These are phyloP conservation scores for Drosophila kohkoa DNA, from an alignment of 1,140 invertebrate species.

Conservation along the genomic window DNA sequence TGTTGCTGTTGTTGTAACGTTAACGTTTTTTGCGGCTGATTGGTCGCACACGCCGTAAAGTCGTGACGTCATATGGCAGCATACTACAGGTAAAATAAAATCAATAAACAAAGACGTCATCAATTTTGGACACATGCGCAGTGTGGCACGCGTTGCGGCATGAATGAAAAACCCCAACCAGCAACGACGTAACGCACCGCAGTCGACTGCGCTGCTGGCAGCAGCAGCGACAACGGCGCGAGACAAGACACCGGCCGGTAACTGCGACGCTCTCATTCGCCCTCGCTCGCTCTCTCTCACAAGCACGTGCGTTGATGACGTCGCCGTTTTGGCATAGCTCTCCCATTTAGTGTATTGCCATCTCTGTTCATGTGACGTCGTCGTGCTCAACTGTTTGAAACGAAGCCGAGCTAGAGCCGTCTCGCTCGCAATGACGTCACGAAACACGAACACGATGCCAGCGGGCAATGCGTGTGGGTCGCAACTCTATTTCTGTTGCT, in stretches of 20 bases:
- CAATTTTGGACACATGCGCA: slow-evolving; percentile 62
- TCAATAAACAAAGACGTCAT: slow-evolving; percentile 81
- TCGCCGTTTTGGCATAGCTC: slow-evolving; percentile 20
- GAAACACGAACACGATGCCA: not conserved
- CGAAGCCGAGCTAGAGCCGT: not conserved
- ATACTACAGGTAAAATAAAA: slow-evolving; percentile 56
- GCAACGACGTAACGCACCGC: not conserved
- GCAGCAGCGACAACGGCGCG: slow-evolving; percentile 15
- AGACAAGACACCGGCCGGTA: slow-evolving; percentile 67
- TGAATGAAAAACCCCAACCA: slow-evolving; percentile 60
- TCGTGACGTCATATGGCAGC: slow-evolving; percentile 38
- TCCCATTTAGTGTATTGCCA: not conserved
- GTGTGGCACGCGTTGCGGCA: slow-evolving; percentile 38
- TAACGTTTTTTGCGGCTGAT: slow-evolving; percentile 24
- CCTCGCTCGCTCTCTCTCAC: slow-evolving; percentile 30
- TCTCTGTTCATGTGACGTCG: slow-evolving; percentile 56
- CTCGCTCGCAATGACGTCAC: slow-evolving; percentile 35
- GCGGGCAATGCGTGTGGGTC: slow-evolving; percentile 2
- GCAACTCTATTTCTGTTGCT: slow-evolving; percentile 5
- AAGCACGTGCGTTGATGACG: slow-evolving; percentile 49
- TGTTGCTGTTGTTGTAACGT: not conserved
- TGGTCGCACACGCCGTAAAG: slow-evolving; percentile 59
- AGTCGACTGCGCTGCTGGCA: slow-evolving; percentile 4
- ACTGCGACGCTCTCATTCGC: slow-evolving; percentile 17
- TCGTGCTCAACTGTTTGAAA: slow-evolving; percentile 15